These are phyloP conservation scores for Spatulosminthurus flaviceps DNA, from an alignment of 2,888 invertebrate species.

Conservation along the genomic window DNA sequence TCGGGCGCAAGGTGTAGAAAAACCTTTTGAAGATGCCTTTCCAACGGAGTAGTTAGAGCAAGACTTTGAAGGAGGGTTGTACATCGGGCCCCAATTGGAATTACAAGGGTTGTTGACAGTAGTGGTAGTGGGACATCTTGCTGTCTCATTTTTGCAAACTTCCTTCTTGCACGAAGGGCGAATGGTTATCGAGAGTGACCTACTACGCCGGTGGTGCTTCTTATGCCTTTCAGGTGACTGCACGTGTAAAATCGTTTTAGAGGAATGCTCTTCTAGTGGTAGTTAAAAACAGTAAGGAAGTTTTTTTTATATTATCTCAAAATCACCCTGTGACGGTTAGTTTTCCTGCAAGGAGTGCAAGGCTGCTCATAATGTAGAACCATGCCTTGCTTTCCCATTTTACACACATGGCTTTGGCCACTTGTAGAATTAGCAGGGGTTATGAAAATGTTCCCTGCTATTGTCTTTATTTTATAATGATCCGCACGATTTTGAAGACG, in stretches of 20 bases:
- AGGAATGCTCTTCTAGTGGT: too few relatives aligned
- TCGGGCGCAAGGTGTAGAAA: background rate
- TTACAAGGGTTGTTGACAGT: background rate
- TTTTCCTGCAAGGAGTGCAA: background rate
- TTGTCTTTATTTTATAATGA: background rate
- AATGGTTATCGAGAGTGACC: constrained; percentile 30
- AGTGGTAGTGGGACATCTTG: background rate
- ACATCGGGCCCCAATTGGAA: constrained; percentile 25
- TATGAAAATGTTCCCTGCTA: background rate
- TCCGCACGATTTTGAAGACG: background rate
- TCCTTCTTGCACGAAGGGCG: background rate
- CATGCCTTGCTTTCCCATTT: too few relatives aligned
- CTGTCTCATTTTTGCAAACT: background rate
- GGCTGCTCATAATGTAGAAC: too few relatives aligned
- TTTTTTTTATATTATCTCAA: too few relatives aligned
- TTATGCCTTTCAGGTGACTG: background rate
- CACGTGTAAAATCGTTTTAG: too few relatives aligned
- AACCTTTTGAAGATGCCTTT: background rate
- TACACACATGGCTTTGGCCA: background rate
- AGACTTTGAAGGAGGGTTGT: constrained; percentile 18
- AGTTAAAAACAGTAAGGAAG: too few relatives aligned
- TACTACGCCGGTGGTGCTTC: constrained; percentile 7
- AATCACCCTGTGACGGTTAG: too few relatives aligned
- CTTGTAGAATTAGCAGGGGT: background rate
- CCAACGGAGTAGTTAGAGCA: background rate